phyloP scores from a whole-genome alignment of 2,888 invertebrate species.

The Cryptus viduatorius region DNA sequence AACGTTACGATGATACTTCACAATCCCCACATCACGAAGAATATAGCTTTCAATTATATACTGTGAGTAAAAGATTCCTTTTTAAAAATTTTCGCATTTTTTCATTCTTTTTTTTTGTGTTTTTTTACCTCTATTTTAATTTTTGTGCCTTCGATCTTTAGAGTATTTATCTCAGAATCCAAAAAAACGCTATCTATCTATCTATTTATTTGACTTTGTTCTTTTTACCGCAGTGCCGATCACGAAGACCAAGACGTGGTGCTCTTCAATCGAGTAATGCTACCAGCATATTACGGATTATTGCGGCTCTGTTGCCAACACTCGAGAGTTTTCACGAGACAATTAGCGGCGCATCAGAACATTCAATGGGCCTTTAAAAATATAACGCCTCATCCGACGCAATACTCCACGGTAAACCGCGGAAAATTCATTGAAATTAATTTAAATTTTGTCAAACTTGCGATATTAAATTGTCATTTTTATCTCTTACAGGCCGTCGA shows the following conservation, averaged over 20 bases:
- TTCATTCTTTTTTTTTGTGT: not conserved
- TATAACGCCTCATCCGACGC: constrained; percentile 97
- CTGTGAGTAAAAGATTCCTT: constrained; percentile 88
- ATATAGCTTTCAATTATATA: constrained; percentile 98
- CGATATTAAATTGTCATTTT: constrained; percentile 5
- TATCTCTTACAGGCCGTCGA: constrained; percentile 90
- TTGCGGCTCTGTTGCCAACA: constrained; percentile 96
- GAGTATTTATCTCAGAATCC: no score
- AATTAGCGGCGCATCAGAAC: constrained; percentile 96
- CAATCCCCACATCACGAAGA: constrained; percentile 95
- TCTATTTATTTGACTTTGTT: not conserved
- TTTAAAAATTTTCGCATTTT: not conserved
- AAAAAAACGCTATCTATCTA: no score
- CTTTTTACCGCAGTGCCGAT: constrained; percentile 90
- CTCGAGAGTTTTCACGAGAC: constrained; percentile 93
- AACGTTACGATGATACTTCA: constrained; percentile 95
- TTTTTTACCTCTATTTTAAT: not conserved
- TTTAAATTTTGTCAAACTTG: not conserved
- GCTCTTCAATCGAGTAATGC: constrained; percentile 96
- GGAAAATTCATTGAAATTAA: not conserved
- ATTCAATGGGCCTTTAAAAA: constrained; percentile 98
- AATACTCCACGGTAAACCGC: constrained; percentile 91
- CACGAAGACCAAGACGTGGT: constrained; percentile 98
- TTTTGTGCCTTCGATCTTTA: not conserved
- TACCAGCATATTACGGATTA: constrained; percentile 96